Evolutionary conservation across 2,797 vertebrate species (phyloP), one percentile per base, ranked within the genome.

Genomic region (Malurus leucopterus): DNA sequence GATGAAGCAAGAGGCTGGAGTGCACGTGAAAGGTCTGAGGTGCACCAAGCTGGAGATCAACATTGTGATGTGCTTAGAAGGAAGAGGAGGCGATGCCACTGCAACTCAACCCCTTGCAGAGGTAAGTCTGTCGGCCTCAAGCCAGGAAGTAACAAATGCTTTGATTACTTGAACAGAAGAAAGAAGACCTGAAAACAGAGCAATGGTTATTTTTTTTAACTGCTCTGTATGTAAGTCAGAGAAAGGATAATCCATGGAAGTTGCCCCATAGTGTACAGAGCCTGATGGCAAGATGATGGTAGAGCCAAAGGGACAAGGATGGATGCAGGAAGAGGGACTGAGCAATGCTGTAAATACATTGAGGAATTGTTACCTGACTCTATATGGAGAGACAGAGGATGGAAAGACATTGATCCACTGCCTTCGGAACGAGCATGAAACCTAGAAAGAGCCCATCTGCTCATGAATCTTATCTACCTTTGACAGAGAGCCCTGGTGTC

Each of bases 31-130:
- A 69, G 21, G 27, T 55, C 23, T 44, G 72, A 77, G 23, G 9
- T 22, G 12, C 0, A 1, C 0, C 0, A 44, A 53, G 41, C 34
- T 49, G 38, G 46, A 77, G 54, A 61, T 19, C 20, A 57, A 8
- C 4, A 4, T 41, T 46, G 4, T 15, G 13, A 44, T 0, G 0
- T 27, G 32, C 43, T 62, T 78, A 27, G 54, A 46, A 80, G 29
- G 58, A 65, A 59, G 43, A 75, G 41, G 16, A 62, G 9, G 24
- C 22, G 29, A 75, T 77, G 29, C 8, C 38, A 53, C 54, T 26
- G 22, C 6, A 73, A n/a, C 36, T 36, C 36, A 36, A 30, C 4
- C 19, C 21, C 63, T 81, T 70, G 10, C 11, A 71, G 51, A 23
- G 6, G 7, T 49, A 34, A 59, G 26, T 51, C n/a, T 63, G 11